phyloP scores from a whole-genome alignment of 1,140 invertebrate genomes.

The Cydia fagiglandana region DNA sequence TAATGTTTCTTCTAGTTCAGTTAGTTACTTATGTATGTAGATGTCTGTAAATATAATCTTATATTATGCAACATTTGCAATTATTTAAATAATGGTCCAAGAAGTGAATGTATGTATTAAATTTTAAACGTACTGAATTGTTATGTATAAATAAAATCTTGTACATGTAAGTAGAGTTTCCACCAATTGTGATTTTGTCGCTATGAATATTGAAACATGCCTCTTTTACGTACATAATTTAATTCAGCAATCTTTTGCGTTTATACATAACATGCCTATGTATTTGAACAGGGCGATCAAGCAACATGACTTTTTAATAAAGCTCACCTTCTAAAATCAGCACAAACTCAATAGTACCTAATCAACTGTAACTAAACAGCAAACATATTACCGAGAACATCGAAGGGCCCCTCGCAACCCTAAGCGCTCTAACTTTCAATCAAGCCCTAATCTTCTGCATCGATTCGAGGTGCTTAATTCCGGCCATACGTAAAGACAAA shows the following conservation, averaged over 20 bases:
- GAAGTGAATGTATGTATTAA: too few relatives aligned
- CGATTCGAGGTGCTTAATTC: slow-evolving; percentile 45
- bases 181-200: not conserved
- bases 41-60: slow-evolving; percentile 19
- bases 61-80: not conserved
- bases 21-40: slow-evolving; percentile 18
- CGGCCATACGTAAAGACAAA: slow-evolving; percentile 44
- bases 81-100: too few relatives aligned
- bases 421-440: slow-evolving; percentile 44
- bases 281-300: not conserved
- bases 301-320: not conserved
- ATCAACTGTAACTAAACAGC: slow-evolving; percentile 14
- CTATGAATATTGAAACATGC: not conserved
- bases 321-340: not conserved
- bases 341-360: not conserved
- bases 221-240: not conserved
- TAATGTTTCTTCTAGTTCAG: not conserved
- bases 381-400: slow-evolving; percentile 23
- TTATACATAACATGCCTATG: not conserved
- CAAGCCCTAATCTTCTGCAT: slow-evolving; percentile 46
- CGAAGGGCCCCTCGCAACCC: slow-evolving; percentile 30
- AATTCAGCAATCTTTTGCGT: not conserved
- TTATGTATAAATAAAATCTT: too few relatives aligned
- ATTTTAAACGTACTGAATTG: too few relatives aligned
- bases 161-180: too few relatives aligned